These are phyloP conservation scores for Melolontha melolontha DNA, from an alignment of 2,888 invertebrate species.

Conservation along the genomic window DNA sequence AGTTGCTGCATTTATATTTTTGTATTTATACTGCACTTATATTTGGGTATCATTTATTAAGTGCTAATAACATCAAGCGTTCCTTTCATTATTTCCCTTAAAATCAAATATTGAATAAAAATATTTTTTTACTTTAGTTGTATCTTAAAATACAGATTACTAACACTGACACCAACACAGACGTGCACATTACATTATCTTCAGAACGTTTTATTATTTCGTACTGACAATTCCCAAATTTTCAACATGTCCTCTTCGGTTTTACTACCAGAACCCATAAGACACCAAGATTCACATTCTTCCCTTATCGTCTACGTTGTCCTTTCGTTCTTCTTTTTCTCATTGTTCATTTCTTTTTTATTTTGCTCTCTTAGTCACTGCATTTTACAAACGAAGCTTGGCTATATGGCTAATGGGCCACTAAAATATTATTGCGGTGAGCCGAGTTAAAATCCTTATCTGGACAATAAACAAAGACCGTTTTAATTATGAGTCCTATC, in stretches of 20 bases:
- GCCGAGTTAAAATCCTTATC: conserved; percentile 54
- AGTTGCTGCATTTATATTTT: too few species aligned
- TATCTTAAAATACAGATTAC: too few species aligned
- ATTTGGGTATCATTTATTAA: too few species aligned
- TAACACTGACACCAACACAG: too few species aligned
- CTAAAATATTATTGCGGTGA: conserved; percentile 55
- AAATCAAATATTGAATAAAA: too few species aligned
- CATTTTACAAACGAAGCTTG: conserved; percentile 53
- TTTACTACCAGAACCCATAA: conserved; percentile 16
- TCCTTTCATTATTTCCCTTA: too few species aligned
- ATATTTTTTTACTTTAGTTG: too few species aligned
- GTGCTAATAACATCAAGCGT: too few species aligned
- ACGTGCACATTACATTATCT: too few species aligned
- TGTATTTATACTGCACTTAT: too few species aligned
- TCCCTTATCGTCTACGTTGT: conserved; percentile 22
- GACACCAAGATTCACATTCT: conserved; percentile 29
- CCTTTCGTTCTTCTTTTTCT: conserved; percentile 9
- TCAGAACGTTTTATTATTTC: too few species aligned
- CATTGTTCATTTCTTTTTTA: background rate
- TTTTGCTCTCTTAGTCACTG: background rate
- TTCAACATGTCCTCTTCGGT: conserved; percentile 23
- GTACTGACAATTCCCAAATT: background rate
- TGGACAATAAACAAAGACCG: conserved; percentile 57
- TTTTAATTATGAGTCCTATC: conserved; percentile 57
- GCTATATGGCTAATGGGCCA: conserved; percentile 54